A percentile compares a stretch with the other conserved stretches of the same genome.
These are phyloP conservation scores for Metacarcinus magister DNA, from an alignment of 2,888 invertebrate genomes.

Conservation along the genomic window DNA sequence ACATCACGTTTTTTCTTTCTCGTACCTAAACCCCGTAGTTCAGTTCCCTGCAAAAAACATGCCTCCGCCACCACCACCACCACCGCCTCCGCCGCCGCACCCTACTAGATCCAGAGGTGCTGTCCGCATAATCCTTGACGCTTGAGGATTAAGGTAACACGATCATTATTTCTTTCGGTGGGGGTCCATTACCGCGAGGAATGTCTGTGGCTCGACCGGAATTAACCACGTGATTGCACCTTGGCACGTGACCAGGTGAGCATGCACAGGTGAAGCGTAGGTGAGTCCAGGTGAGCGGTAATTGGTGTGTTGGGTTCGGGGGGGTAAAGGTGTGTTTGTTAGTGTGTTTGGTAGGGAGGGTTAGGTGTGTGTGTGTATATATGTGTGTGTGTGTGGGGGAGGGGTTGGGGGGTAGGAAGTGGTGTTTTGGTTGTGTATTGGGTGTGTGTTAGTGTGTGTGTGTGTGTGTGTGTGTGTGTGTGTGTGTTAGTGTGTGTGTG, in stretches of 20 bases:
- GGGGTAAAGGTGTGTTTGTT: not conserved
- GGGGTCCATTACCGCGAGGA: slow-evolving; percentile 16
- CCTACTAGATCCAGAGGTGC: not conserved
- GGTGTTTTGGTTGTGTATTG: too few relatives aligned
- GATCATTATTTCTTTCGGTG: slow-evolving; percentile 22
- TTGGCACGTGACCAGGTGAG: not conserved
- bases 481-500: too few relatives aligned
- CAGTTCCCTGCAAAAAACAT: too few relatives aligned
- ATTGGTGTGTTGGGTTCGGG: not conserved
- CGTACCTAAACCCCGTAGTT: too few relatives aligned
- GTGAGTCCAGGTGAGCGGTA: not conserved
- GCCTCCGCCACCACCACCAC: not conserved
- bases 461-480: too few relatives aligned
- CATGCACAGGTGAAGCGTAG: not conserved
- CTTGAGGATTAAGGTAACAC: slow-evolving; percentile 32
- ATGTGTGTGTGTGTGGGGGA: not conserved
- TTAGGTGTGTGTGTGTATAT: too few relatives aligned
- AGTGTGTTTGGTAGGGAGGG: too few relatives aligned
- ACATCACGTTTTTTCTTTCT: too few relatives aligned
- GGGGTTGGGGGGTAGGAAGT: not conserved
- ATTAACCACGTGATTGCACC: slow-evolving; percentile 18
- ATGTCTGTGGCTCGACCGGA: not conserved
- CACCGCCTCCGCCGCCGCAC: not conserved
- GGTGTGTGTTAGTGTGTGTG: too few relatives aligned
- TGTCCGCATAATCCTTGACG: slow-evolving; percentile 36